Evolutionary conservation across 2,113 vertebrate genomes (phyloP).

Genomic region (Sporophila hypoxantha): DNA sequence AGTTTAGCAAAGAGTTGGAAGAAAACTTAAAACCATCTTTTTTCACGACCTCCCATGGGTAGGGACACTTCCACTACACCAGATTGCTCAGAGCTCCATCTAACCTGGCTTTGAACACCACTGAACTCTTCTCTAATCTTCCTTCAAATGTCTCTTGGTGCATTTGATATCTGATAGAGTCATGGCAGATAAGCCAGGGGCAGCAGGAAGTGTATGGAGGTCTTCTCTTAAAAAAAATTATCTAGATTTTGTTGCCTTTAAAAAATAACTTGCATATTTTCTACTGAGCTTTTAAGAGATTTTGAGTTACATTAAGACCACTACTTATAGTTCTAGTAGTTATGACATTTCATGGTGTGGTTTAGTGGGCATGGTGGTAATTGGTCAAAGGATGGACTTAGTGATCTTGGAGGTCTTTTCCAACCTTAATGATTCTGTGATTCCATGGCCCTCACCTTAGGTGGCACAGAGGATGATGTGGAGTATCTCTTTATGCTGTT

Average conservation of each 20-base stretch:
- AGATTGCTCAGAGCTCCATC: not conserved
- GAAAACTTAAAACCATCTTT: not conserved
- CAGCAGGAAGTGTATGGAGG: not conserved
- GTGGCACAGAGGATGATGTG: not conserved
- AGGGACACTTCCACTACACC: not conserved
- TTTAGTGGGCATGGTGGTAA: not conserved
- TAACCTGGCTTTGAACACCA: not conserved
- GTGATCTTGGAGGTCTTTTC: not conserved
- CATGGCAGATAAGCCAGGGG: not conserved
- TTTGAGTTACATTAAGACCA: not conserved
- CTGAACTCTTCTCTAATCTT: not conserved
- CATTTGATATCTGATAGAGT: not conserved
- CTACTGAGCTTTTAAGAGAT: not conserved
- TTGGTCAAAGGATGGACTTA: not conserved
- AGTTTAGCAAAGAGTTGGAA: not conserved
- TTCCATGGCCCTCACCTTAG: not conserved
- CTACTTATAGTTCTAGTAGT: not conserved
- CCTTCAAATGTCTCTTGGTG: not conserved
- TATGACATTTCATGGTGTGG: not conserved
- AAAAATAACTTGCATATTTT: not conserved
- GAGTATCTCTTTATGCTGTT: not conserved
- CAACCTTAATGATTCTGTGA: not conserved
- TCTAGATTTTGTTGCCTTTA: not conserved
- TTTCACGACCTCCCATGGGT: not conserved
- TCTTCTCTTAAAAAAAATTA: not conserved